phyloP scores from a whole-genome alignment of 2,888 invertebrate genomes.

The Leistus spinibarbis region DNA sequence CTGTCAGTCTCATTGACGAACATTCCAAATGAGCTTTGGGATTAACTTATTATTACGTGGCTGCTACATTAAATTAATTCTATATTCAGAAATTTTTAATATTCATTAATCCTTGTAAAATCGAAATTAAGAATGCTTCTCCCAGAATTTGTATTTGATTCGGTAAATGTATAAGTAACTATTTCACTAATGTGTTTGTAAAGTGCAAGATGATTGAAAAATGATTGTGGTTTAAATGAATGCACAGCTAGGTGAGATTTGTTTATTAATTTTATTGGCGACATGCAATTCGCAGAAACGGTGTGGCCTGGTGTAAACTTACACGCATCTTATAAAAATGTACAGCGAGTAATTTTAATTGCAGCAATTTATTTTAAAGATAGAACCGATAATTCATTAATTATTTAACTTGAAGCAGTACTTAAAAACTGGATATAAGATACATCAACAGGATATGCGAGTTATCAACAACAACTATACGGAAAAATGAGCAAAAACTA shows the following conservation, averaged over 20 bases:
- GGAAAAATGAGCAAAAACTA: conserved; percentile 1
- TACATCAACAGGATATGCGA: conserved; percentile 24
- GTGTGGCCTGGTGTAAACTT: not conserved
- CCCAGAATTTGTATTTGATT: too few relatives aligned
- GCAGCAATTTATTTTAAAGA: conserved; percentile 36
- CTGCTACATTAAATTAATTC: not conserved
- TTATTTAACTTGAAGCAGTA: conserved; percentile 21
- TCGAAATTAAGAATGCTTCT: too few relatives aligned
- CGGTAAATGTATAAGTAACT: too few relatives aligned
- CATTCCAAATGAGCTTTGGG: not conserved
- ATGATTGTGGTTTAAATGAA: not conserved
- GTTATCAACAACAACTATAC: conserved; percentile 6
- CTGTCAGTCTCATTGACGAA: not conserved
- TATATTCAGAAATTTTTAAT: too few relatives aligned
- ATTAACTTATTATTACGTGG: not conserved
- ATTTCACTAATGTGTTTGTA: too few relatives aligned
- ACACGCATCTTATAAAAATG: conserved; percentile 11
- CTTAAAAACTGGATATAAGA: conserved; percentile 3
- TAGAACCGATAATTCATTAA: conserved; percentile 36
- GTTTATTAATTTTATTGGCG: not conserved
- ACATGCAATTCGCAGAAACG: not conserved
- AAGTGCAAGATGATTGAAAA: not conserved
- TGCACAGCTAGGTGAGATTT: not conserved
- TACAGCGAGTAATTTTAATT: conserved; percentile 25
- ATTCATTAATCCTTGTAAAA: too few relatives aligned